Evolutionary conservation across 1,140 invertebrate genomes (phyloP), one percentile per base, ranked within the genome.

Genomic region (Trachymyrmex septentrionalis): DNA sequence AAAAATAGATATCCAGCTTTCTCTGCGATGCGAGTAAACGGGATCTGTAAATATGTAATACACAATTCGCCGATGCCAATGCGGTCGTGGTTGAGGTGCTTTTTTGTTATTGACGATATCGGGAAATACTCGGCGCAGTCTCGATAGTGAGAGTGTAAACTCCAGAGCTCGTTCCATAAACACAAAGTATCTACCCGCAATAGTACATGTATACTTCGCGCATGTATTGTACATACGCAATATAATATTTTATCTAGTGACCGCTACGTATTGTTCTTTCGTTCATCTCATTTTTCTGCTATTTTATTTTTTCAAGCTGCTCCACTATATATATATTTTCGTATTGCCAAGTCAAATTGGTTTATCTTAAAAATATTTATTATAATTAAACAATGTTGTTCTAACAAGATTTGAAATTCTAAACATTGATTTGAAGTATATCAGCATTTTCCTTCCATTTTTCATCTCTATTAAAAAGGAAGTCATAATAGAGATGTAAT

Each of bases 31-130:
- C 48, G 72, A 63, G 34, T 48, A 77, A 77, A 64, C 48, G 81
- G 48, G 44, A 80, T 30, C 30, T 87, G 76, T 90, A 84, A 89
- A 90, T 86, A 88, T 66, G 30, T 85, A 76, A 72, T 77, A 72
- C 85, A 86, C 50, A 72, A 88, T 88, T 82, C 57, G 73, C 9
- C 55, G 38, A 38, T 61, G 53, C 75, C 48, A 27, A 85, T 34
- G 82, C 64, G 21, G 21, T 21, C 34, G 38, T 44, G 72, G 19
- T 16, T 78, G 71, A 90, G 16, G 69, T 80, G 73, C 80, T 90
- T 85, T 89, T 76, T 85, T 66, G 88, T 89, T 90, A 90, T 90
- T 90, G 87, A 90, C 80, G 27, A 69, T 86, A 57, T 87, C 30
- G 75, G 67, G 24, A 90, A 90, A 81, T 87, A 72, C 63, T 64